A percentile compares a stretch with the other conserved stretches of the same genome.
Conservation (phyloP, 2,888 invertebrate genomes). For the Pammene aurita region DNA sequence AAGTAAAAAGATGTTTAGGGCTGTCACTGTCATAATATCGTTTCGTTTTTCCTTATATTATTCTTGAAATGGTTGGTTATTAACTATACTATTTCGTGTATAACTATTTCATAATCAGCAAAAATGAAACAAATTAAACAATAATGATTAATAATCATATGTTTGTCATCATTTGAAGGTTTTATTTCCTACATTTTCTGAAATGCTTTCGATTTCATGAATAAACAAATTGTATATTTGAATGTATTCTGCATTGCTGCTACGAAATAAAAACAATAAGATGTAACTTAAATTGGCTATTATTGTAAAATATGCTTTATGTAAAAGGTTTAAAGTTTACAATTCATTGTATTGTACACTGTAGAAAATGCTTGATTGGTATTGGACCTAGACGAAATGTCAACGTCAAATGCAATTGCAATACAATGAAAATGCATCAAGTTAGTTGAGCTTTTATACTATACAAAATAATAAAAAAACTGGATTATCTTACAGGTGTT, state of each 20-base stretch:
- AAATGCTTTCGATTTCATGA: neutral
- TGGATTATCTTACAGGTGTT: no score
- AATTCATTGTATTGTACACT: neutral
- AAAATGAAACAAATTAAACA: no score
- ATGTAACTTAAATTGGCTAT: neutral
- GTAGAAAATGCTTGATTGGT: neutral
- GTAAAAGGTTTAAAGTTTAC: rapidly evolving
- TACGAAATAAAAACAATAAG: neutral
- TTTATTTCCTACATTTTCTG: no score
- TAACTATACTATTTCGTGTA: no score
- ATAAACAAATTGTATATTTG: neutral
- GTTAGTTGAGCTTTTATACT: slow-evolving; percentile 1
- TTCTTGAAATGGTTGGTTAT: no score
- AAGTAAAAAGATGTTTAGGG: neutral
- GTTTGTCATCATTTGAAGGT: no score
- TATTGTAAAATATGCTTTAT: slow-evolving; percentile 3
- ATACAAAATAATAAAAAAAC: neutral
- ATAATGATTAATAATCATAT: no score
- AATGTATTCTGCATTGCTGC: slow-evolving; percentile 9
- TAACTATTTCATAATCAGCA: no score
- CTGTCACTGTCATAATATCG: neutral
- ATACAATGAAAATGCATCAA: slow-evolving; percentile 14
- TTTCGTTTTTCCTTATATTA: neutral
- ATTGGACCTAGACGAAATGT: neutral
- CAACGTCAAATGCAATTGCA: slow-evolving; percentile 16